Conservation (phyloP, 2,888 invertebrate genomes). For the Apeira syringaria region DNA sequence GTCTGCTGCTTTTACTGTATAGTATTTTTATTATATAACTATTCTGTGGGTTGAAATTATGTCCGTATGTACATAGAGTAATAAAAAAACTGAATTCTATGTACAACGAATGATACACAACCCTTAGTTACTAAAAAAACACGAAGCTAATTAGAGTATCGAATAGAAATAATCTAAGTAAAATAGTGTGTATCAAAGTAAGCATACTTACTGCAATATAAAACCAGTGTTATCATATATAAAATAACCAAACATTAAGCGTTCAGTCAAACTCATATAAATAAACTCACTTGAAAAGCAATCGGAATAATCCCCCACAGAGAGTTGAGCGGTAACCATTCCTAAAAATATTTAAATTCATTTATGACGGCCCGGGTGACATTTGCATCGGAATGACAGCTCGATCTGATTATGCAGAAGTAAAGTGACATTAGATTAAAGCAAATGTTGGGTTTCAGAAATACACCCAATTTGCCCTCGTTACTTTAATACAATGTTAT, state of each 20-base stretch:
- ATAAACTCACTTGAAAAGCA: conserved; percentile 4
- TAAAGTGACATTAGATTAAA: conserved; percentile 1
- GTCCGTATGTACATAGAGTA: too few species aligned
- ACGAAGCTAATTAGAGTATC: too few species aligned
- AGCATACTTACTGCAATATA: too few species aligned
- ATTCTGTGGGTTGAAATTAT: too few species aligned
- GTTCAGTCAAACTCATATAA: neutral
- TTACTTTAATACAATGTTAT: conserved; percentile 49
- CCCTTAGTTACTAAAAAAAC: too few species aligned
- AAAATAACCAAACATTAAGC: neutral
- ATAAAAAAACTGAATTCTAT: too few species aligned
- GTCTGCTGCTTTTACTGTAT: too few species aligned
- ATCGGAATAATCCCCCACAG: conserved; percentile 17
- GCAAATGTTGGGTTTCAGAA: conserved; percentile 33
- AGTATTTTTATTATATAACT: too few species aligned
- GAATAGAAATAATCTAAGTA: too few species aligned
- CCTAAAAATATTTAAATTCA: conserved; percentile 48
- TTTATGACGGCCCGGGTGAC: conserved; percentile 41
- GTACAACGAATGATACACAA: too few species aligned
- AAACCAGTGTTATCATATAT: neutral
- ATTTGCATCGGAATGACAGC: conserved; percentile 71
- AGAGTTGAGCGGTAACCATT: conserved; percentile 30
- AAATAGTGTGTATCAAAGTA: too few species aligned
- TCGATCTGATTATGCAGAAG: conserved; percentile 73
- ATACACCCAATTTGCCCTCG: conserved; percentile 62